These are phyloP conservation scores for Leptonema lineaticorne DNA, from an alignment of 1,140 invertebrate species.

Conservation along the genomic window DNA sequence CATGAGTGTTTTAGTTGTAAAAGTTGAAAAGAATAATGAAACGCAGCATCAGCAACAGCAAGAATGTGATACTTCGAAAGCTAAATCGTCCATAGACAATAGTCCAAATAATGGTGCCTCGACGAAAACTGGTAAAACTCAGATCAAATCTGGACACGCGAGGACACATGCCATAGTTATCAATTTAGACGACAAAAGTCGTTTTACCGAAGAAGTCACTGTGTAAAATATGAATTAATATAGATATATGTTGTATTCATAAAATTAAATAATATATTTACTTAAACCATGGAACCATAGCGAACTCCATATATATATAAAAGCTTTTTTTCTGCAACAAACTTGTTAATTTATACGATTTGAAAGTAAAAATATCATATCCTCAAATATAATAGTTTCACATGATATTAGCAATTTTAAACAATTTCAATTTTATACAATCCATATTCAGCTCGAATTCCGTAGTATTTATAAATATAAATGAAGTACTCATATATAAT, in stretches of 20 bases:
- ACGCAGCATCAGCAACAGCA: constrained; percentile 48
- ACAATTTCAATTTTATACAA: too few relatives aligned
- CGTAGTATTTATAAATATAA: too few relatives aligned
- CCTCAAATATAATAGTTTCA: too few relatives aligned
- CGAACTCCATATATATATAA: background rate
- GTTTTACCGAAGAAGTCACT: constrained; percentile 78
- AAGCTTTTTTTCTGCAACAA: too few relatives aligned
- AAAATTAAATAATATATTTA: too few relatives aligned
- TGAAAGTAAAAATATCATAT: too few relatives aligned
- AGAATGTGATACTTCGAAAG: constrained; percentile 47
- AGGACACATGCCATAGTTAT: constrained; percentile 73
- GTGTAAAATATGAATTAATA: constrained; percentile 55
- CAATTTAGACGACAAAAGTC: constrained; percentile 75
- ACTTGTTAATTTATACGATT: too few relatives aligned
- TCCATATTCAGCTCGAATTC: too few relatives aligned
- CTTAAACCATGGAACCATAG: too few relatives aligned
- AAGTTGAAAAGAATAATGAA: constrained; percentile 15
- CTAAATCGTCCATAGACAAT: constrained; percentile 46
- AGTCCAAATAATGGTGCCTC: constrained; percentile 30
- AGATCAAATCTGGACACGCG: constrained; percentile 65
- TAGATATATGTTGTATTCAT: too few relatives aligned
- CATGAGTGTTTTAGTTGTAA: constrained; percentile 40
- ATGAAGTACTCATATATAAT: too few relatives aligned
- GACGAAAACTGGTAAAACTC: constrained; percentile 30
- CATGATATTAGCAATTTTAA: too few relatives aligned